phyloP scores from a whole-genome alignment of 2,113 vertebrate genomes.

The Thunnus maccoyii region DNA sequence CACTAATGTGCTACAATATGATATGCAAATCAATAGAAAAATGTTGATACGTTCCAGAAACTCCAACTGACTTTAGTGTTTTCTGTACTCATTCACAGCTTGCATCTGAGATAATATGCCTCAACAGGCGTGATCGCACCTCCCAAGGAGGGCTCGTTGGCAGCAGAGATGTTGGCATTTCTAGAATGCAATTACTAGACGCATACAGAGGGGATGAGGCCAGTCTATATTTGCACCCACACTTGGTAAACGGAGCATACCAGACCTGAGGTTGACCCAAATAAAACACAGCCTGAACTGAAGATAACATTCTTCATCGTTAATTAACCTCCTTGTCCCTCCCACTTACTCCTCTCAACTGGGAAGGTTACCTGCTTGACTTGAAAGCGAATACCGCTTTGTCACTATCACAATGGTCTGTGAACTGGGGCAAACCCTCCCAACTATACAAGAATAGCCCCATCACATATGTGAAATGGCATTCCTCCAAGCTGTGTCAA shows the following conservation, averaged over 20 bases:
- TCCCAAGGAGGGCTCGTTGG: constrained; percentile 80
- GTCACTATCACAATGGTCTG: constrained; percentile 49
- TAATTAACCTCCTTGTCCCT: constrained; percentile 52
- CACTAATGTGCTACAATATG: neutral
- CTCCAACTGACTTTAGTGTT: constrained; percentile 69
- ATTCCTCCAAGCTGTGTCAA: constrained; percentile 55
- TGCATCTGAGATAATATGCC: constrained; percentile 80
- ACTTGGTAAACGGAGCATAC: constrained; percentile 55
- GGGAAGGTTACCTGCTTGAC: constrained; percentile 40
- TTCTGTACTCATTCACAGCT: constrained; percentile 79
- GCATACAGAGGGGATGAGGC: constrained; percentile 70
- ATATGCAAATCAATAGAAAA: constrained; percentile 38
- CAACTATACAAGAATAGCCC: constrained; percentile 63
- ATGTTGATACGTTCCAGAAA: constrained; percentile 52
- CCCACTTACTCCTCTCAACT: neutral
- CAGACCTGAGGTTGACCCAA: constrained; percentile 68
- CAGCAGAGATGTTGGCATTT: constrained; percentile 76
- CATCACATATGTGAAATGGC: constrained; percentile 57
- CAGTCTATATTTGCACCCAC: constrained; percentile 71
- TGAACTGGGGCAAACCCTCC: constrained; percentile 59
- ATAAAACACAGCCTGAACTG: constrained; percentile 59
- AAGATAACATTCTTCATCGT: constrained; percentile 52
- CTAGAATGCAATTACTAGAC: constrained; percentile 78
- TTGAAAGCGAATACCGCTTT: constrained; percentile 34
- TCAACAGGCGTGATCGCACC: constrained; percentile 80